Evolutionary conservation across 2,113 vertebrate genomes (phyloP), one percentile per base, ranked within the genome.

Genomic region (Callaeas wilsoni): DNA sequence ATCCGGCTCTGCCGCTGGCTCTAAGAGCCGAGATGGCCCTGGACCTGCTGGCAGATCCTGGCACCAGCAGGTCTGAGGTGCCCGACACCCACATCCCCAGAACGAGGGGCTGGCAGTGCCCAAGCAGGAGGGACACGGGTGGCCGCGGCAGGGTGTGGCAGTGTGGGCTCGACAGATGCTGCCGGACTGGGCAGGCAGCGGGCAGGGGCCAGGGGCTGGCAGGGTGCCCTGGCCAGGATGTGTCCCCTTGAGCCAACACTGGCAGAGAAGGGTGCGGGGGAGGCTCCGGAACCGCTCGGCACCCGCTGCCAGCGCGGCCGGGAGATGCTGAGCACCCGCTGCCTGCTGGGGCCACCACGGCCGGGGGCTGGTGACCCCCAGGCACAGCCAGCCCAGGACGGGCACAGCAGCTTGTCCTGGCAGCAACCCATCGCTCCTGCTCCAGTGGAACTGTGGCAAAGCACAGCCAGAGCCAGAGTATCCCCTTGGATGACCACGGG

Each of bases 271-370:
- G 16, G 39, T 12, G 78, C 0, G 62, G 82, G 26, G 91, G 96
- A 93, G 70, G 88, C 78, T 90, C 78, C 37, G 29, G 74, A 78
- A 85, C 65, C 0, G 7, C 69, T 90, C 6, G 0, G 87, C 9
- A 3, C 42, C 74, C 0, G 0, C 37, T 90, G 88, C 69, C 85
- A 50, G 88, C 8, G 0, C 0, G 0, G 64, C 56, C 3, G 0
- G 62, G 79, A 26, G n/a, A n/a, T 0, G 0, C 30, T 25, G 69
- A n/a, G 85, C 69, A 52, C 68, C 64, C 30, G 5, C 35, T 3
- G 2, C 52, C 57, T 17, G 3, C 29, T 29, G n/a, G 25, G n/a
- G 21, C 33, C 47, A 23, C 4, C 2, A 25, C 22, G 32, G 21
- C 64, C 1, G 0, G 11, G 44, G 42, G 14, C 52, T n/a, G 10